Conservation (phyloP, 1,140 invertebrate genomes). For the Drosophila tropicalis region DNA sequence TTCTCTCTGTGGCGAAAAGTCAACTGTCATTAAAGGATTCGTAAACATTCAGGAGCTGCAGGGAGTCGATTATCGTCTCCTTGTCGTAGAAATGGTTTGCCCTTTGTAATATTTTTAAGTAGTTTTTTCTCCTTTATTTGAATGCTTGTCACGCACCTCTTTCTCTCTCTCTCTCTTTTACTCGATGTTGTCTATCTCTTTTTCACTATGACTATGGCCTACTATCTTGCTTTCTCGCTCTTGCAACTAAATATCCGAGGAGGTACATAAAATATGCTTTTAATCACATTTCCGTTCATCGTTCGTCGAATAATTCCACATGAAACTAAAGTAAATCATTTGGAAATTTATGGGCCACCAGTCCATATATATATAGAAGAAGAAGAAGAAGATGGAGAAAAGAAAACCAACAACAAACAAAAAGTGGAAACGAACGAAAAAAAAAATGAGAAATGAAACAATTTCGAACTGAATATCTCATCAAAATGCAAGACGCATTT, state of each 20-base stretch:
- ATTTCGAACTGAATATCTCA: constrained; percentile 42
- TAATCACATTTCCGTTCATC: constrained; percentile 76
- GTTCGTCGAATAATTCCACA: constrained; percentile 79
- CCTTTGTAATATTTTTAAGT: constrained; percentile 16
- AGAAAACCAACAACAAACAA: constrained; percentile 45
- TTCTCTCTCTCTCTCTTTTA: background rate
- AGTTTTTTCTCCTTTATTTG: constrained; percentile 51
- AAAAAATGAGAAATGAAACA: constrained; percentile 38
- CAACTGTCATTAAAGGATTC: constrained; percentile 57
- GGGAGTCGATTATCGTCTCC: constrained; percentile 64
- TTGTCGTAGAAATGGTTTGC: constrained; percentile 29
- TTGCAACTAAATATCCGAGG: constrained; percentile 25
- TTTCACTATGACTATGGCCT: background rate
- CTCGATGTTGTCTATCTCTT: background rate
- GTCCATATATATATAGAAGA: constrained; percentile 41
- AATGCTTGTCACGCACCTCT: constrained; percentile 52
- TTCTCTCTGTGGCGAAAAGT: constrained; percentile 29
- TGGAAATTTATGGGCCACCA: constrained; percentile 79
- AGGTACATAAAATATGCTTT: constrained; percentile 76
- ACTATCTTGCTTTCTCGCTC: background rate
- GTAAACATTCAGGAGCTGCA: constrained; percentile 74
- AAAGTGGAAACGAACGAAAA: constrained; percentile 38
- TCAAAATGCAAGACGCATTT: constrained; percentile 79
- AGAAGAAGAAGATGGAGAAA: constrained; percentile 2
- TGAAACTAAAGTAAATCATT: constrained; percentile 83